These are phyloP conservation scores for Chaetogeoica ovagalla DNA, from an alignment of 2,888 invertebrate genomes.

Conservation along the genomic window DNA sequence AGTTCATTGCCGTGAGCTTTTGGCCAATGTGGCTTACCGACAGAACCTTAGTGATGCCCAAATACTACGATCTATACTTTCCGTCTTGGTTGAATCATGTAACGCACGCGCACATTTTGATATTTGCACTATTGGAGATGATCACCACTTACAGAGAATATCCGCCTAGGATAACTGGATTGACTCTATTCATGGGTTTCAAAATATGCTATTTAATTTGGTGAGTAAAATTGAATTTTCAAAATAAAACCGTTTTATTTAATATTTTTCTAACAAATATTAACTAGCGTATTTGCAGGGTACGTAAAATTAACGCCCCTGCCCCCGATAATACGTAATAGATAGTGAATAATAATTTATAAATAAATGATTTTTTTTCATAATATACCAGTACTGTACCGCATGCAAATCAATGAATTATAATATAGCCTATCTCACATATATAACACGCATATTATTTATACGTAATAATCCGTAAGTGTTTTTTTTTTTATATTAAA, in stretches of 20 bases:
- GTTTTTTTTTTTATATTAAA: too few species aligned
- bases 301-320: too few species aligned
- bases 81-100: slow-evolving; percentile 91
- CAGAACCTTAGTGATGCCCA: slow-evolving; percentile 86
- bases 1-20: slow-evolving; percentile 83
- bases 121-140: slow-evolving; percentile 77
- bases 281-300: too few species aligned
- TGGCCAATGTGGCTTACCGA: slow-evolving; percentile 89
- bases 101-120: slow-evolving; percentile 85
- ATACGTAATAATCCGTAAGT: too few species aligned
- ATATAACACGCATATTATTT: too few species aligned
- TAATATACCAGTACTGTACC: too few species aligned
- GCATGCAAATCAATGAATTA: too few species aligned
- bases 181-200: slow-evolving; percentile 13
- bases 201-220: slow-evolving; percentile 62
- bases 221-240: slow-evolving; percentile 61
- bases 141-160: slow-evolving; percentile 75
- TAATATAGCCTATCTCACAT: too few species aligned
- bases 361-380: too few species aligned
- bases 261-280: too few species aligned
- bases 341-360: too few species aligned
- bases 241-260: not conserved
- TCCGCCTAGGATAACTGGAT: slow-evolving; percentile 62
- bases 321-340: too few species aligned
- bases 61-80: slow-evolving; percentile 78